Evolutionary conservation across 2,888 invertebrate species (phyloP), one percentile per base, ranked within the genome.

Genomic region (Chrysodeixis includens): DNA sequence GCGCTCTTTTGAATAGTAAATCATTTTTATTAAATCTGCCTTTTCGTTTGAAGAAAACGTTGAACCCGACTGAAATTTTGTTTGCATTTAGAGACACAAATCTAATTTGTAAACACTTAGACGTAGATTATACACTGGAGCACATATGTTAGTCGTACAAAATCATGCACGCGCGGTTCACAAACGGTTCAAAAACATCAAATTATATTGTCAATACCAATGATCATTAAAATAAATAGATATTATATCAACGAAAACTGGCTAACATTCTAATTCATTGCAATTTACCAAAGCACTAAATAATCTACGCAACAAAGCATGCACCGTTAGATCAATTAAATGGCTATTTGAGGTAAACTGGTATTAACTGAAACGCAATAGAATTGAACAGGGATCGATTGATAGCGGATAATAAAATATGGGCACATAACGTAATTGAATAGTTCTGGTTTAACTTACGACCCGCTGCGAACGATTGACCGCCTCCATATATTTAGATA

Each of bases 401-500:
- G 71, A 75, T 74, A 67, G 69, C 57, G 71, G 58, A 70, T 79
- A 76, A 79, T 82, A 80, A 76, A 81, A 74, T 66, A 73, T 74
- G 60, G 57, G 20, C 44, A 56, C 49, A 61, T 58, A 30, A 8
- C 20, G 51, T 61, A 54, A 69, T 65, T 65, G 56, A 75, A 77
- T 63, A 59, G 61, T 40, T 49, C 20, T 35, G 65, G 56, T 35
- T 77, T 69, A 75, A 75, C 26, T 62, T 30, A 62, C 14, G 22
- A 64, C 75, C 78, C 78, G 75, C 56, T 62, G 74, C 63, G 30
- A 46, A 59, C 56, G 54, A 66, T 56, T 74, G 63, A 74, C 66
- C 56, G 53, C 35, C 35, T 65, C 56, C 49, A 74, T 66, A 62
- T 58, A 75, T 75, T 77, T 66, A 69, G 78, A 74, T 69, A 49